phyloP scores from a whole-genome alignment of 2,113 vertebrate genomes.

The Tachysurus fulvidraco region DNA sequence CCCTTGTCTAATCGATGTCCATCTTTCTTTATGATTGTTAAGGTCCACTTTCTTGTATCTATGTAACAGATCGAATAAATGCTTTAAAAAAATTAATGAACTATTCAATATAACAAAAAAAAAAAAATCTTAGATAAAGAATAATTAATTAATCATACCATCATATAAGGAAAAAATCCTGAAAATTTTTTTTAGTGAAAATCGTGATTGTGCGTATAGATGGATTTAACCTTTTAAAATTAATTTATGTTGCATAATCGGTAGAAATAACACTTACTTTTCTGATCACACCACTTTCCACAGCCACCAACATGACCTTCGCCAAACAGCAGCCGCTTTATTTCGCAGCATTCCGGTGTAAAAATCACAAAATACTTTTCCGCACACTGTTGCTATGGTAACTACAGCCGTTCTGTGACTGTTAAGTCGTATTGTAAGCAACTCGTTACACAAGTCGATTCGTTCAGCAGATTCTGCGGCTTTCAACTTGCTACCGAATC shows the following conservation, averaged over 20 bases:
- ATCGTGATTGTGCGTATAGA: background rate
- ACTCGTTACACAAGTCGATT: background rate
- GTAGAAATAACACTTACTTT: background rate
- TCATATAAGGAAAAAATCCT: background rate
- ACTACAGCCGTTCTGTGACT: background rate
- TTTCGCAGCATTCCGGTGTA: background rate
- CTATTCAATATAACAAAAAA: no score
- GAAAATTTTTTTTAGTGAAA: background rate
- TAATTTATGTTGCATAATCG: background rate
- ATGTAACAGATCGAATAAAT: background rate
- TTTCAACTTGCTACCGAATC: background rate
- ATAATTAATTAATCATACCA: background rate
- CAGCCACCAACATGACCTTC: background rate
- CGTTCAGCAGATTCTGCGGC: background rate
- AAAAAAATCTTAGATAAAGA: background rate
- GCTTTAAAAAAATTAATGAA: no score
- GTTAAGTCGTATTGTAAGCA: background rate
- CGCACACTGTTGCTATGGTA: background rate
- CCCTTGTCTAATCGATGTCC: background rate
- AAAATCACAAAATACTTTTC: background rate
- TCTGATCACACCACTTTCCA: background rate
- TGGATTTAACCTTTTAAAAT: background rate
- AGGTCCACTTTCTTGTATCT: background rate
- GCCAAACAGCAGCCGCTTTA: background rate
- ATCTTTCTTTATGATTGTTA: background rate